Conservation (phyloP, 2,888 invertebrate genomes). For the Gari tellinella region DNA sequence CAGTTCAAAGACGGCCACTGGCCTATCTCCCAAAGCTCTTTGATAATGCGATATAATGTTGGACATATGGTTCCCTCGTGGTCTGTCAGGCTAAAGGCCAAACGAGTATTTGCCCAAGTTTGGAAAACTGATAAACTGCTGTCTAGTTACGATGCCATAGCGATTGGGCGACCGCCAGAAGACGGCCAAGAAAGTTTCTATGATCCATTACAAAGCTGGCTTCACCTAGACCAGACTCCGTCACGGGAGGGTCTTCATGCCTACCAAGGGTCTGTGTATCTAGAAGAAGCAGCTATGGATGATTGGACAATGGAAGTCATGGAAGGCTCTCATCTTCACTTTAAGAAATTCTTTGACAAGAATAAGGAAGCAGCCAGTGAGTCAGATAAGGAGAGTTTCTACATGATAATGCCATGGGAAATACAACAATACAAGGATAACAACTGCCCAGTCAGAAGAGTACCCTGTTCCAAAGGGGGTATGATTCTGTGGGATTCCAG, state of each 20-base stretch:
- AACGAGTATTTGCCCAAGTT: constrained; percentile 73
- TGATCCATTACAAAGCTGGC: constrained; percentile 60
- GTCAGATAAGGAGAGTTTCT: constrained; percentile 50
- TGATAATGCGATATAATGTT: constrained; percentile 74
- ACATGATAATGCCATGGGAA: constrained; percentile 56
- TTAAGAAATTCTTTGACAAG: constrained; percentile 59
- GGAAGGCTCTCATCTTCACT: constrained; percentile 65
- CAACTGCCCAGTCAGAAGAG: constrained; percentile 65
- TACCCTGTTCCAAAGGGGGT: constrained; percentile 77
- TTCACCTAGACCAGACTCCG: constrained; percentile 68
- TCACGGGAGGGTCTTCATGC: constrained; percentile 75
- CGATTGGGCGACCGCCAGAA: constrained; percentile 80
- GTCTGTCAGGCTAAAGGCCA: constrained; percentile 71
- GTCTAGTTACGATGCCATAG: constrained; percentile 77
- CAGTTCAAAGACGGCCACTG: constrained; percentile 35
- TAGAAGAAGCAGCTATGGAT: constrained; percentile 68
- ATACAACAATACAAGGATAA: constrained; percentile 61
- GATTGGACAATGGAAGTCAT: constrained; percentile 71
- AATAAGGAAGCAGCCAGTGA: constrained; percentile 46
- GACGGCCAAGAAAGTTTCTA: constrained; percentile 66
- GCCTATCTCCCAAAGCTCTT: constrained; percentile 46
- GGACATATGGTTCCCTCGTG: constrained; percentile 75
- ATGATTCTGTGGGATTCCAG: constrained; percentile 81
- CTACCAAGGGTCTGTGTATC: constrained; percentile 74
- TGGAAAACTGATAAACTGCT: constrained; percentile 79